Evolutionary conservation across 2,888 invertebrate genomes (phyloP), one percentile per base, ranked within the genome.

Genomic region (Embidobia sp.): DNA sequence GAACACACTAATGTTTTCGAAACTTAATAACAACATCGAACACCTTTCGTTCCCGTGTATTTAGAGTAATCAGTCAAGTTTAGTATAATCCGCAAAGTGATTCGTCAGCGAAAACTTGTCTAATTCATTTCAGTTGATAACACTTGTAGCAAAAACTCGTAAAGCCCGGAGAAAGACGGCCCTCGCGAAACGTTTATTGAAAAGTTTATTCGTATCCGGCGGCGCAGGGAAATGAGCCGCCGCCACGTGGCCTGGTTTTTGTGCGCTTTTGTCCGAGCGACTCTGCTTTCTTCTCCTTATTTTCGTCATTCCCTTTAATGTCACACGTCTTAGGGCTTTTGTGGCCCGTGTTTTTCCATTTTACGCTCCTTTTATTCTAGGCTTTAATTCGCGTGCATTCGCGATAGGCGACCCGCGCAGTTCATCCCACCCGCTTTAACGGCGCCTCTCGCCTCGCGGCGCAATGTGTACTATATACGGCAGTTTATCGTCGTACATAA

Each of bases 191-290:
- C 49, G 78, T 79, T 81, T 82, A 82, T 78, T 84, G 80, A 82
- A 83, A 80, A 84, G 82, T 80, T 84, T 79, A 82, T 81, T 83
- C 79, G 77, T 77, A 81, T 81, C 67, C 76, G 49, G 61, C 57
- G 73, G 67, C 64, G 57, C 64, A 48, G 66, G 67, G 61, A 80
- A 78, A 79, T 79, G 73, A 69, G 64, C 69, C 26, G 53, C 18
- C 42, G 57, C 67, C 63, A 59, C 75, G 61, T 77, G 70, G 66
- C 69, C 72, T 46, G 35, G n/a, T 69, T 69, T 49, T n/a, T n/a
- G n/a, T 6, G 29, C 26, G 40, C 33, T 53, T 53, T 33, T 33
- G 51, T 44, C 26, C 40, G 11, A 8, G 10, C 53, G 5, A 13
- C 22, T 18, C n/a, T n/a, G 27, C 46, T 37, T 29, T 48, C 63